Evolutionary conservation across 2,888 invertebrate species (phyloP).

Genomic region (Scaptomyza cyrtandrae): DNA sequence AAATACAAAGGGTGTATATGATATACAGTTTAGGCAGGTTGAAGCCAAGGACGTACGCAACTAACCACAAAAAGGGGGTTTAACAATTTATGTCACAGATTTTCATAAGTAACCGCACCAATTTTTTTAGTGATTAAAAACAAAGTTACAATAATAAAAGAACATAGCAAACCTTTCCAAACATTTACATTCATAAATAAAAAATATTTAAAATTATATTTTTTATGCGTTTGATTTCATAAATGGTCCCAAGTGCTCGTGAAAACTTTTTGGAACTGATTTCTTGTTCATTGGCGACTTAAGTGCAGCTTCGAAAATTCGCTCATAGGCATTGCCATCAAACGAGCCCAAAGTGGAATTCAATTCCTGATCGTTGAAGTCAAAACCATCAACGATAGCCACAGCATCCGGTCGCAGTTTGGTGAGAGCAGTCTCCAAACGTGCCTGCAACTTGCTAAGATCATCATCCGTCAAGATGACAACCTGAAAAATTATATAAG

Average conservation of each 20-base stretch:
- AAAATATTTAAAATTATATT: neutral
- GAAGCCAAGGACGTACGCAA: neutral
- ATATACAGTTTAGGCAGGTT: neutral
- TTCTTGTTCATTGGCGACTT: slow-evolving; percentile 92
- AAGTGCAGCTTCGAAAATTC: slow-evolving; percentile 90
- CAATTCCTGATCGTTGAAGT: slow-evolving; percentile 91
- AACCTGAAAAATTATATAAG: slow-evolving; percentile 58
- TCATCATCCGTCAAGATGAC: slow-evolving; percentile 72
- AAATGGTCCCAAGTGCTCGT: slow-evolving; percentile 88
- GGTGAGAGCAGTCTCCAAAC: slow-evolving; percentile 89
- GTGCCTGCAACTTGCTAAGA: slow-evolving; percentile 86
- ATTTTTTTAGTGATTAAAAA: neutral
- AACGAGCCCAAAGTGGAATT: slow-evolving; percentile 91
- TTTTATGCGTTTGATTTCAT: slow-evolving; percentile 86
- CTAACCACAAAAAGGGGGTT: neutral
- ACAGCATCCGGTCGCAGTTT: slow-evolving; percentile 95
- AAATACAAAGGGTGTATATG: neutral
- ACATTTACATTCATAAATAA: neutral
- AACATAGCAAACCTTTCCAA: neutral
- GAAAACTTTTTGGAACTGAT: slow-evolving; percentile 89
- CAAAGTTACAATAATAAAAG: neutral
- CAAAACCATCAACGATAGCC: slow-evolving; percentile 95
- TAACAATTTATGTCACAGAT: neutral
- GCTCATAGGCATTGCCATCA: slow-evolving; percentile 93
- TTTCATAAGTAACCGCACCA: neutral